Evolutionary conservation across 2,888 invertebrate species (phyloP), one percentile per base, ranked within the genome.

Genomic region (Cacoxenus indagator): DNA sequence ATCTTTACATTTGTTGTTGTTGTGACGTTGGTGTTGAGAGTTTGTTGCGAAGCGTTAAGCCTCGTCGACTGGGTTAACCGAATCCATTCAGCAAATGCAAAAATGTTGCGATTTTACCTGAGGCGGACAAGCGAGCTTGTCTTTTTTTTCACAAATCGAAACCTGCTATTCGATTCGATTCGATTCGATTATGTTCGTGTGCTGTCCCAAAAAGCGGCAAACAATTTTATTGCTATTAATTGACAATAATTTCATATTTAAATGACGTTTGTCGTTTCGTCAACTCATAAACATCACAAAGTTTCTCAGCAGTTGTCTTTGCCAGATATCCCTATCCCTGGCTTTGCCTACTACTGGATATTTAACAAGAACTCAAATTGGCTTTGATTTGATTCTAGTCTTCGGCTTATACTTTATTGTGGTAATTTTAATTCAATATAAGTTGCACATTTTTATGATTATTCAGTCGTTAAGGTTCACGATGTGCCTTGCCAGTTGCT

Each of bases 191-290:
- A n/a, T n/a, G n/a, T n/a, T n/a, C n/a, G n/a, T n/a, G n/a, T n/a
- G n/a, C n/a, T n/a, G n/a, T n/a, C n/a, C n/a, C n/a, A n/a, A n/a
- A n/a, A n/a, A n/a, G n/a, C n/a, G n/a, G n/a, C n/a, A n/a, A n/a
- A 43, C 75, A 74, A 29, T 27, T 9, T 57, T 43, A n/a, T 55
- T 81, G 75, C 84, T 82, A 81, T 82, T 81, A 81, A 75, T 84
- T 82, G 81, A 77, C 84, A 83, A 82, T 84, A 81, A 78, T 82
- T 82, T 81, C 74, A 76, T 82, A 76, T 83, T 82, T 82, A n/a
- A n/a, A n/a, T n/a, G n/a, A n/a, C 84, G 77, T 72, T 71, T 72
- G 70, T 71, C 70, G 65, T 71, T 75, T 73, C n/a, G 65, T 54
- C 37, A 24, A 68, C 55, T 59, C 64, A 45, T n/a, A n/a, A n/a